phyloP scores from a whole-genome alignment of 2,888 invertebrate species.

The Lobophora halterata region DNA sequence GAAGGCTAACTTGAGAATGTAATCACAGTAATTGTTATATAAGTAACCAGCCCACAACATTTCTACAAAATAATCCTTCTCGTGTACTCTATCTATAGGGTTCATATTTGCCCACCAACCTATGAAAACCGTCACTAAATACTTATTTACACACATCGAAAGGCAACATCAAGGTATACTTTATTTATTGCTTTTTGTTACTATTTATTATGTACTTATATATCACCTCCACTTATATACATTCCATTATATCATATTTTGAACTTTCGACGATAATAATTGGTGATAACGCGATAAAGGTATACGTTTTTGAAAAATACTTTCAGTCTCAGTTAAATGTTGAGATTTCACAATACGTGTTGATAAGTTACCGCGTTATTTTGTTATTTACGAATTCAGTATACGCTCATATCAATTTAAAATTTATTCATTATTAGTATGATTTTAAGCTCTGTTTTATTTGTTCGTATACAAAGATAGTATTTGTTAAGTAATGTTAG shows the following conservation, averaged over 20 bases:
- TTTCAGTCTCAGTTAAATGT: slow-evolving; percentile 58
- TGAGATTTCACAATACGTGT: slow-evolving; percentile 27
- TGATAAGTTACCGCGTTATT: slow-evolving; percentile 33
- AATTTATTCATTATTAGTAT: slow-evolving; percentile 55
- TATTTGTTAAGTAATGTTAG: slow-evolving; percentile 54
- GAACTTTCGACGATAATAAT: slow-evolving; percentile 49
- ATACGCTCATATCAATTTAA: slow-evolving; percentile 59
- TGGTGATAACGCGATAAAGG: slow-evolving; percentile 44
- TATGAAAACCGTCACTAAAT: slow-evolving; percentile 59
- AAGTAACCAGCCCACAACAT: slow-evolving; percentile 78
- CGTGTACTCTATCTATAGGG: slow-evolving; percentile 44
- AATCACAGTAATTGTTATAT: slow-evolving; percentile 79
- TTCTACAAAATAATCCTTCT: slow-evolving; percentile 70
- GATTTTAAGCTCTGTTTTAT: slow-evolving; percentile 76
- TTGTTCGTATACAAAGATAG: slow-evolving; percentile 79
- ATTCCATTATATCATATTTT: slow-evolving; percentile 57
- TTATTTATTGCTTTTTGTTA: slow-evolving; percentile 79
- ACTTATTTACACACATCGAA: slow-evolving; percentile 68
- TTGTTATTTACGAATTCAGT: slow-evolving; percentile 42
- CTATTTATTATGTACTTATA: slow-evolving; percentile 73
- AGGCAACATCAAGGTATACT: slow-evolving; percentile 81
- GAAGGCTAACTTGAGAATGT: slow-evolving; percentile 80
- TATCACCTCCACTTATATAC: slow-evolving; percentile 75
- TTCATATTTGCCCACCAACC: slow-evolving; percentile 49
- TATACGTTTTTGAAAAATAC: slow-evolving; percentile 49